A percentile compares a stretch with the other conserved stretches of the same genome.
Conservation (phyloP, 1,140 invertebrate genomes). For the Macrobrachium nipponense region DNA sequence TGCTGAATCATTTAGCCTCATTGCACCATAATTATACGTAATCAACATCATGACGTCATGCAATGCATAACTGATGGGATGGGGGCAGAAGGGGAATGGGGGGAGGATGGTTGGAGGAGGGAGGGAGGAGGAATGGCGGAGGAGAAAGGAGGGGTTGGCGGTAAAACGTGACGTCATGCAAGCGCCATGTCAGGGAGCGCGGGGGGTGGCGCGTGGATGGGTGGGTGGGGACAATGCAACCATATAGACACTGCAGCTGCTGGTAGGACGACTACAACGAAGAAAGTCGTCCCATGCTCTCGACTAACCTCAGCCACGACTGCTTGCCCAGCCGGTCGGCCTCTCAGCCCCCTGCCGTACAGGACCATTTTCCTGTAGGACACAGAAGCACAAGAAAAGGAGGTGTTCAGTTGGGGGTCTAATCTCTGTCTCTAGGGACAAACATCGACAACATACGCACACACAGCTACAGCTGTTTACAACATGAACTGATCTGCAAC, state of each 20-base stretch:
- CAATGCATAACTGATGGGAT: not conserved
- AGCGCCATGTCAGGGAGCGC: not conserved
- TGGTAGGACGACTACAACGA: not conserved
- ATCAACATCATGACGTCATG: too few species aligned
- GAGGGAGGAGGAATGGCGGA: conserved; percentile 5
- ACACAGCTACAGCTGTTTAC: not conserved
- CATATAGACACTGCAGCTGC: too few species aligned
- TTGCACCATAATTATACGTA: too few species aligned
- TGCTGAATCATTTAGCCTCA: too few species aligned
- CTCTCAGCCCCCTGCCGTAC: conserved; percentile 23
- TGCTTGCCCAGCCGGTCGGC: conserved; percentile 28
- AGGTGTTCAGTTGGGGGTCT: not conserved
- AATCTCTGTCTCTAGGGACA: not conserved
- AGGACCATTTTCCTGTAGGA: conserved; percentile 27
- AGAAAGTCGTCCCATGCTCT: not conserved
- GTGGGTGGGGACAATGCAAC: too few species aligned
- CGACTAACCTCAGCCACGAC: conserved; percentile 39
- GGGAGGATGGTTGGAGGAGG: not conserved
- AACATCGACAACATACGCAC: not conserved
- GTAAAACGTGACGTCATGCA: not conserved
- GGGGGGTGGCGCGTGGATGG: too few species aligned
- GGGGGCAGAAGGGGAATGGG: not conserved
- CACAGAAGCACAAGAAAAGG: not conserved
- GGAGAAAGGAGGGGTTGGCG: not conserved
- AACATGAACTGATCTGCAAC: not conserved